phyloP scores from a whole-genome alignment of 2,888 invertebrate species.

The Blomia tropicalis region DNA sequence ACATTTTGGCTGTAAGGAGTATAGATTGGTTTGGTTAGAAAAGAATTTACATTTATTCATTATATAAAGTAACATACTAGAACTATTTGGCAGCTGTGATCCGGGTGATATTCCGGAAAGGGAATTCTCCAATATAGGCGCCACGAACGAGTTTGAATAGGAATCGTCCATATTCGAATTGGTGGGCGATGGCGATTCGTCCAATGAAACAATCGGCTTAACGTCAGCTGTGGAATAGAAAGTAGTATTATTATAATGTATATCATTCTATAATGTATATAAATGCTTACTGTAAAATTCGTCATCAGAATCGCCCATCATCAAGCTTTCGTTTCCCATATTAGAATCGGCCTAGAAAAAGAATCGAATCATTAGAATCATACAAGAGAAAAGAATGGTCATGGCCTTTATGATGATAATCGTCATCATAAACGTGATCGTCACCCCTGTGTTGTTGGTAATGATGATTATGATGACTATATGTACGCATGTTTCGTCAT shows the following conservation, averaged over 20 bases:
- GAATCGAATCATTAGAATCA: not conserved
- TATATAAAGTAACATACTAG: not conserved
- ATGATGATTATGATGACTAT: no score
- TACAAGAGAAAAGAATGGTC: not conserved
- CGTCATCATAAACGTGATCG: no score
- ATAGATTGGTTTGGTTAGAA: not conserved
- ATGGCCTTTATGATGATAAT: no score
- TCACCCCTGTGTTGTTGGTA: no score
- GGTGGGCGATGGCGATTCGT: constrained; percentile 21
- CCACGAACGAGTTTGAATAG: not conserved
- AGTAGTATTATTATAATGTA: not conserved
- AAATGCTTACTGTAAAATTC: constrained; percentile 14
- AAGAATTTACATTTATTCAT: not conserved
- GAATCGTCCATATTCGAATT: constrained; percentile 10
- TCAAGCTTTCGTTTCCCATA: not conserved
- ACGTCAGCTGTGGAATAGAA: constrained; percentile 13
- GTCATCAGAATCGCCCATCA: constrained; percentile 19
- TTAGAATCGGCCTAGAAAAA: not conserved
- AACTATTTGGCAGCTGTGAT: not conserved
- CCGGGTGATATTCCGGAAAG: constrained; percentile 1
- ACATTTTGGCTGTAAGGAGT: constrained; percentile 23
- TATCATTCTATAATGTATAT: no score
- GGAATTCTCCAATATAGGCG: not conserved
- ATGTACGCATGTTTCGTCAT: no score
- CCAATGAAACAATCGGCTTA: constrained; percentile 25